Evolutionary conservation across 2,113 vertebrate genomes (phyloP).

Genomic region (Pedionomus torquatus): DNA sequence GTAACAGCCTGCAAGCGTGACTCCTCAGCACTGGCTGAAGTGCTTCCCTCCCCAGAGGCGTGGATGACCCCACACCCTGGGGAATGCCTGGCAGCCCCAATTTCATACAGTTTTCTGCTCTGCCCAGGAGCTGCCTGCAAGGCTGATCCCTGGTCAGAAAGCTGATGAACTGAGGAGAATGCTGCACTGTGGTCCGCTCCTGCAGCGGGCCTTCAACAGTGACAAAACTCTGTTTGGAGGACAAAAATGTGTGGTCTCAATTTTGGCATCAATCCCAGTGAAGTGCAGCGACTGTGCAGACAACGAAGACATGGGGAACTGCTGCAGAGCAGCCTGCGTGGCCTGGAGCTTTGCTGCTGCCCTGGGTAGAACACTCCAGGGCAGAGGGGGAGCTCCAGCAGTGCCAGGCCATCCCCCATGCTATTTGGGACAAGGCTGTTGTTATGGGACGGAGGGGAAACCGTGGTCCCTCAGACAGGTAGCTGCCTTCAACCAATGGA

Average conservation of each 20-base stretch:
- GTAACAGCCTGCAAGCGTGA: neutral
- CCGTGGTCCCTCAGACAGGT: neutral
- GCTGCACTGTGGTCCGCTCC: accelerated
- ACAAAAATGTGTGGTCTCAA: neutral
- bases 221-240: neutral
- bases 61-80: accelerated
- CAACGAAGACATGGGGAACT: accelerated
- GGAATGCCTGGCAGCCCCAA: accelerated
- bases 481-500: neutral
- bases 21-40: neutral
- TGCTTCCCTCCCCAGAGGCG: neutral
- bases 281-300: accelerated
- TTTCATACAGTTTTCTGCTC: neutral
- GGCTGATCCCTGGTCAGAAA: neutral
- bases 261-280: neutral
- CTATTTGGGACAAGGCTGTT: neutral
- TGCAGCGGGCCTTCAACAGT: neutral
- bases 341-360: neutral
- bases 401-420: neutral
- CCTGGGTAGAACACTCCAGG: no score
- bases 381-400: accelerated
- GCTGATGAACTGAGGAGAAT: accelerated
- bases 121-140: neutral
- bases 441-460: accelerated
- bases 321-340: neutral